Evolutionary conservation across 2,113 vertebrate genomes (phyloP), one percentile per base, ranked within the genome.

Genomic region (Actenoides hombroni): DNA sequence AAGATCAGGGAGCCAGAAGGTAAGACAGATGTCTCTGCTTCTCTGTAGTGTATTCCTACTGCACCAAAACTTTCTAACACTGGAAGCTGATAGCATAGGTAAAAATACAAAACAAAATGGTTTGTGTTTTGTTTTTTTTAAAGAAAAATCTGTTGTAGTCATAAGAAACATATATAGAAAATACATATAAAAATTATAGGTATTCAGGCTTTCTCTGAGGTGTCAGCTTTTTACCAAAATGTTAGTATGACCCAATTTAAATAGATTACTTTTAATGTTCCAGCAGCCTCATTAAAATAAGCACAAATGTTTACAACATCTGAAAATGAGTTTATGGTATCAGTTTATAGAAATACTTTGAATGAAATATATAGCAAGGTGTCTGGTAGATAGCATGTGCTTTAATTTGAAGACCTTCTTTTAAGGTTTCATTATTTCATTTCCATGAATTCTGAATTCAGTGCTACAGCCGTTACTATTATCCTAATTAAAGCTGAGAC

Each of bases 1-100:
- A 99, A 98, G 96, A 99, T 99, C 97, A 98, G 99, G 93, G 99
- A 99, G 42, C 98, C 98, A 65, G 98, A 98, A 96, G 98, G 99
- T 99, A 95, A 94, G 96, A 90, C 19, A 37, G 16, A 39, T 51
- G 14, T 63, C 49, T 54, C 2, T 68, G n/a, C 28, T 63, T 94
- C 35, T 77, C 15, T 68, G 12, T 26, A 19, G 7, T 15, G 5
- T 40, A n/a, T 39, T 75, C 59, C 73, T 71, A 70, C 65, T 88
- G 26, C n/a, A 68, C 40, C 31, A 83, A 85, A 73, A 51, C 23
- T 59, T 74, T 53, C 31, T 71, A 76, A 19, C 3, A 2, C 13
- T 75, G 60, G 48, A 81, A 86, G 39, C 10, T 61, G 24, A 48
- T 63, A 65, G 49, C 77, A 24, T 60, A 40, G 29, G 44, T 53